Evolutionary conservation across 2,797 vertebrate species (phyloP).

Genomic region (Phrynocephalus guinanensis): DNA sequence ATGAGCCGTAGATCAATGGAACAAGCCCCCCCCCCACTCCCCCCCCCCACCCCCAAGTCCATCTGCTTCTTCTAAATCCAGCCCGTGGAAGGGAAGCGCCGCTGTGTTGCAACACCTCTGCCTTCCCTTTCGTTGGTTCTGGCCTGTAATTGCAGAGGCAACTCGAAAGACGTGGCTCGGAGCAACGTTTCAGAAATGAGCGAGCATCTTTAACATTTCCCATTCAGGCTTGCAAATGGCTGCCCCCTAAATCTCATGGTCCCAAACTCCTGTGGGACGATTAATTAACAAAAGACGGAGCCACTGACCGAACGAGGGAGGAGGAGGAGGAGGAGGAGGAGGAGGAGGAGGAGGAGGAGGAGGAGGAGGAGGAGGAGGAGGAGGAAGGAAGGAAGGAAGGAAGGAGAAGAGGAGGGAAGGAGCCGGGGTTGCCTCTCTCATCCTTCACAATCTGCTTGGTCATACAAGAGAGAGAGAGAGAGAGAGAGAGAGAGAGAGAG

Average conservation of each 20-base stretch:
- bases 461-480: conserved; percentile 45
- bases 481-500: not conserved
- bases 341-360: not conserved
- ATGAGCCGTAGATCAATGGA: not conserved
- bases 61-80: not conserved
- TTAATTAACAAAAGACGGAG: not conserved
- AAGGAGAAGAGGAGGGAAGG: not conserved
- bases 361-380: not conserved
- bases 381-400: not conserved
- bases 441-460: conserved; percentile 66
- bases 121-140: not conserved
- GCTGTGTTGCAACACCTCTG: not conserved
- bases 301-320: not conserved
- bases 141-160: not conserved
- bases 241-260: not conserved
- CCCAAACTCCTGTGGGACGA: not conserved
- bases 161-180: not conserved
- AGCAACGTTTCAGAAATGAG: not conserved
- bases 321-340: not conserved
- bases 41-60: too few relatives aligned
- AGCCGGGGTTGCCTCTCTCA: conserved; percentile 41
- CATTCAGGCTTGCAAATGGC: not conserved
- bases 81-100: not conserved
- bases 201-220: not conserved
- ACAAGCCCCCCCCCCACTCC: too few relatives aligned